Percentiles rank a stretch among this genome's conserved stretches.
Evolutionary conservation across 2,888 invertebrate genomes (phyloP).

Genomic region (Amphipyra berbera): DNA sequence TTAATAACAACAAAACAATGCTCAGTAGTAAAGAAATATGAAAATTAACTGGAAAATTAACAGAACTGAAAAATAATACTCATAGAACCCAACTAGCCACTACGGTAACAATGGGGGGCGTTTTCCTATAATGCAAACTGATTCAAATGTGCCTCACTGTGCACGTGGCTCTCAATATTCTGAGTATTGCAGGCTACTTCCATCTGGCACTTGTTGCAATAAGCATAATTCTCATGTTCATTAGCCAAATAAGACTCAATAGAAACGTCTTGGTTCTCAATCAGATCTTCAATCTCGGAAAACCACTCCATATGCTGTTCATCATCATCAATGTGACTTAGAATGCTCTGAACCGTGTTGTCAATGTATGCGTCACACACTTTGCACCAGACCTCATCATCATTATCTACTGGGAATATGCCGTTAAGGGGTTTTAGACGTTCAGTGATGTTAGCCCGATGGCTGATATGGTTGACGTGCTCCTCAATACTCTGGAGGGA

Average conservation of each 20-base stretch:
- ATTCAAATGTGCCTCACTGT: slow-evolving; percentile 71
- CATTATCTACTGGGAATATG: slow-evolving; percentile 69
- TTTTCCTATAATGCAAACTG: slow-evolving; percentile 63
- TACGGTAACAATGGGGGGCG: slow-evolving; percentile 22
- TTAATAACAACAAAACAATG: slow-evolving; percentile 49
- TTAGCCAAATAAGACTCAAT: slow-evolving; percentile 68
- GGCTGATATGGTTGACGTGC: slow-evolving; percentile 74
- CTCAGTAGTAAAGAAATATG: slow-evolving; percentile 17
- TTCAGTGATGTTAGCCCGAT: slow-evolving; percentile 71
- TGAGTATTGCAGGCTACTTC: slow-evolving; percentile 68
- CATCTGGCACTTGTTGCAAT: slow-evolving; percentile 73
- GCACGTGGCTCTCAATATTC: slow-evolving; percentile 71
- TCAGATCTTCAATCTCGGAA: slow-evolving; percentile 72
- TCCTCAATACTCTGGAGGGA: slow-evolving; percentile 69
- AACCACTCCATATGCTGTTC: slow-evolving; percentile 75
- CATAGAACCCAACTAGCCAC: slow-evolving; percentile 47
- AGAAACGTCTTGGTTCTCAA: slow-evolving; percentile 70
- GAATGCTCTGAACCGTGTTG: slow-evolving; percentile 65
- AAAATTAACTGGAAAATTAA: slow-evolving; percentile 13
- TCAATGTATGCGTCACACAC: slow-evolving; percentile 72
- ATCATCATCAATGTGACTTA: slow-evolving; percentile 74
- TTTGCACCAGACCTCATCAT: slow-evolving; percentile 76
- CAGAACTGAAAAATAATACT: slow-evolving; percentile 50
- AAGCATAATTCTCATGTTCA: slow-evolving; percentile 72
- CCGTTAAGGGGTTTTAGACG: slow-evolving; percentile 74